Conservation (phyloP, 2,797 vertebrate species). For the Pelochelys cantorii region DNA sequence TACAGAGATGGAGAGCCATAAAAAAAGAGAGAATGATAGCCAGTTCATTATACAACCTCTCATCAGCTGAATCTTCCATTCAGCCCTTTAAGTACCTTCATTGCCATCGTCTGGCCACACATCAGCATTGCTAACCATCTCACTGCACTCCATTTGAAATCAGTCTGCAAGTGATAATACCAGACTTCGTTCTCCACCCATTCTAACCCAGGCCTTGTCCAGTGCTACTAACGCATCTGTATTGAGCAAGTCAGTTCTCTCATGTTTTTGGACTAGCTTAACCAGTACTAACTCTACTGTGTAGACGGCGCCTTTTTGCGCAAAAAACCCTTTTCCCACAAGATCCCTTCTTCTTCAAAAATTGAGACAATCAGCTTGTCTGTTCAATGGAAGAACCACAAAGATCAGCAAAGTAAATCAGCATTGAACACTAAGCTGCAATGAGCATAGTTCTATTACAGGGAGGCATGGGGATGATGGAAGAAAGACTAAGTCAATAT, state of each 20-base stretch:
- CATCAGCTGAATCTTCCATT: fast-evolving
- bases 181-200: not conserved
- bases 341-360: no score
- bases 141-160: not conserved
- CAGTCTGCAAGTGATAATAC: fast-evolving
- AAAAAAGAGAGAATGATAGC: not conserved
- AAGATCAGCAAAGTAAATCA: not conserved
- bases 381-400: not conserved
- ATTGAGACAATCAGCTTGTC: not conserved
- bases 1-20: fast-evolving
- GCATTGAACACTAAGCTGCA: not conserved
- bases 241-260: not conserved
- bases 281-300: not conserved
- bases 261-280: not conserved
- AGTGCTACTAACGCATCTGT: not conserved
- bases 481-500: not conserved
- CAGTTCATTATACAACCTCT: not conserved
- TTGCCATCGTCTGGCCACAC: not conserved
- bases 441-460: not conserved
- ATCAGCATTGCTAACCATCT: not conserved
- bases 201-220: not conserved
- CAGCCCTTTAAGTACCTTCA: not conserved
- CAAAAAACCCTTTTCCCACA: no score
- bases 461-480: not conserved
- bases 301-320: no score